A percentile compares a stretch with the other conserved stretches of the same genome.
Evolutionary conservation across 2,888 invertebrate species (phyloP).

Genomic region (Noctua janthe): DNA sequence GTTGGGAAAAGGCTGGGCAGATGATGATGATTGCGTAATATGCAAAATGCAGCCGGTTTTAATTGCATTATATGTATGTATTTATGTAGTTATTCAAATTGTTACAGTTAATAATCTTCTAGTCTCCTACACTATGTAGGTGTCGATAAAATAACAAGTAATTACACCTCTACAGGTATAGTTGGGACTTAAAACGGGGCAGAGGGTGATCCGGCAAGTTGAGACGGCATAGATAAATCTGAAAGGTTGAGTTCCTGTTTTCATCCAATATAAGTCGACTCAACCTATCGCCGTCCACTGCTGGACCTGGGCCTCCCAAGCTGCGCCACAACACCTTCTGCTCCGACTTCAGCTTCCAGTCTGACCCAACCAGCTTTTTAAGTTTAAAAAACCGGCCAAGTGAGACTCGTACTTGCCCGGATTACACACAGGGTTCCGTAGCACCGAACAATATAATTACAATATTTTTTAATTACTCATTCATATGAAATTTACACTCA

Average conservation of each 20-base stretch:
- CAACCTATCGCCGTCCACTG: neutral
- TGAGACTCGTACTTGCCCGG: no score
- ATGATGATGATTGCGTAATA: neutral
- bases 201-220: neutral
- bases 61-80: slow-evolving; percentile 1
- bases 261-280: neutral
- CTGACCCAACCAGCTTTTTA: neutral
- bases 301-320: neutral
- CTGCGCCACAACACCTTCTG: neutral
- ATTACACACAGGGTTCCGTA: no score
- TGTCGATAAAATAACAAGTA: no score
- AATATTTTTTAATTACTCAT: no score
- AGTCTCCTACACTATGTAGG: no score
- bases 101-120: neutral
- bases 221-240: neutral
- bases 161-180: no score
- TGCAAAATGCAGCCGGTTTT: neutral
- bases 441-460: no score
- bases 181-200: no score
- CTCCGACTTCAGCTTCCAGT: neutral
- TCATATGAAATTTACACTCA: no score
- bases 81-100: slow-evolving; percentile 7
- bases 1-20: no score
- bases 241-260: neutral
- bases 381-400: neutral